phyloP scores from a whole-genome alignment of 2,888 invertebrate genomes.

The Lycocerus yunnanus region DNA sequence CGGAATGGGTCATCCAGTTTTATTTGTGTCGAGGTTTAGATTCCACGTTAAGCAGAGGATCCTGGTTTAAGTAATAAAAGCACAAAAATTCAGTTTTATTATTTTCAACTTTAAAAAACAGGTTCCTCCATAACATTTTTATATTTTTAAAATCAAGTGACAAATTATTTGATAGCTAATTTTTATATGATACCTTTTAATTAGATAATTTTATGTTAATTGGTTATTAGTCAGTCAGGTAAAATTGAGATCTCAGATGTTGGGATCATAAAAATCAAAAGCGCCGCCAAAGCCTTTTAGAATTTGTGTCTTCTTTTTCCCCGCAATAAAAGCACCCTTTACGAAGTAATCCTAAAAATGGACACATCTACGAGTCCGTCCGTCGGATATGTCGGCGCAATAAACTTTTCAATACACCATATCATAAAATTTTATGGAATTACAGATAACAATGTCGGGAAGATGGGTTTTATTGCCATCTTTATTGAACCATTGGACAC shows the following conservation, averaged over 20 bases:
- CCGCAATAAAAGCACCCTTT: conserved; percentile 29
- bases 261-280: conserved; percentile 17
- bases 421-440: conserved; percentile 42
- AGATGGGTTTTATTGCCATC: conserved; percentile 30
- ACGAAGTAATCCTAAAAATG: conserved; percentile 16
- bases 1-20: too few species aligned
- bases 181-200: background rate
- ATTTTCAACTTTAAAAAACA: too few species aligned
- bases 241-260: background rate
- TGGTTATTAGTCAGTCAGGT: background rate
- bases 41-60: too few species aligned
- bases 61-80: too few species aligned
- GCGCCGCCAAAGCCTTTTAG: conserved; percentile 18
- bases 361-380: conserved; percentile 10
- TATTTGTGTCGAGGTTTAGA: too few species aligned
- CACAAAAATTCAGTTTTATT: too few species aligned
- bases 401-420: conserved; percentile 41
- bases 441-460: conserved; percentile 38
- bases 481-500: conserved; percentile 20
- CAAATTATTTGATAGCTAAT: background rate
- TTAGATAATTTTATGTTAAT: background rate
- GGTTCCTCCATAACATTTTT: too few species aligned
- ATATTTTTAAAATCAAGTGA: background rate
- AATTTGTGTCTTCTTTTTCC: conserved; percentile 19
- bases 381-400: conserved; percentile 32